Evolutionary conservation across 2,888 invertebrate genomes (phyloP).

Genomic region (Drosophila koepferae): DNA sequence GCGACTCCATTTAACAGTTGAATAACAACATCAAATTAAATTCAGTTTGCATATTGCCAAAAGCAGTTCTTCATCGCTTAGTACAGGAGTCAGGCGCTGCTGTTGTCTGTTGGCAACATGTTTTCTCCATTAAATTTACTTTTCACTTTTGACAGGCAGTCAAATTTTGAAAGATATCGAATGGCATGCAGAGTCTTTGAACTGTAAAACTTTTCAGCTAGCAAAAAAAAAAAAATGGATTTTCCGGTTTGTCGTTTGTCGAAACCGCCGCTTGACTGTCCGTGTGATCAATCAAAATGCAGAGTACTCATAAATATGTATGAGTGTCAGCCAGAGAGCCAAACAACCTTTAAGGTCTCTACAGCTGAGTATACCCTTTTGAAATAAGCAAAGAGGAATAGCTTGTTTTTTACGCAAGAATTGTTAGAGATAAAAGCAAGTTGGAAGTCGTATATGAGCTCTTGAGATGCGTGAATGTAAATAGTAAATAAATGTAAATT

Average conservation of each 20-base stretch:
- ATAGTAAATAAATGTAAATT: no score
- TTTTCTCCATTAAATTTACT: conserved; percentile 25
- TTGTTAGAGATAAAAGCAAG: no score
- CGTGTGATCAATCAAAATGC: conserved; percentile 64
- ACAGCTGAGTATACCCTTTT: not conserved
- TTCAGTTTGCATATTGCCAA: conserved; percentile 3
- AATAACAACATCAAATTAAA: conserved; percentile 17
- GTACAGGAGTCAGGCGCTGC: not conserved
- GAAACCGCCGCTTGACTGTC: not conserved
- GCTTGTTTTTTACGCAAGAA: not conserved
- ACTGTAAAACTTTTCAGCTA: conserved; percentile 1
- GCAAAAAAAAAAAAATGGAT: not conserved
- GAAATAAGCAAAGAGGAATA: not conserved
- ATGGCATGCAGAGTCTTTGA: not conserved
- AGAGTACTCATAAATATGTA: conserved; percentile 44
- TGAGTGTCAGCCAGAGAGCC: conserved; percentile 32
- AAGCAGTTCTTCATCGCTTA: not conserved
- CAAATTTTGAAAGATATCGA: not conserved
- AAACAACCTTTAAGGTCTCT: conserved; percentile 25
- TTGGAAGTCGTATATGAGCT: no score
- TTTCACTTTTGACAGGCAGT: conserved; percentile 12
- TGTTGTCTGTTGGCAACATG: conserved; percentile 9
- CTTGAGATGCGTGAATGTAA: no score
- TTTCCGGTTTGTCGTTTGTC: conserved; percentile 8
- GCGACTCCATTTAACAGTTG: conserved; percentile 22